Conservation (phyloP, 2,113 vertebrate species). For the Cariama cristata region DNA sequence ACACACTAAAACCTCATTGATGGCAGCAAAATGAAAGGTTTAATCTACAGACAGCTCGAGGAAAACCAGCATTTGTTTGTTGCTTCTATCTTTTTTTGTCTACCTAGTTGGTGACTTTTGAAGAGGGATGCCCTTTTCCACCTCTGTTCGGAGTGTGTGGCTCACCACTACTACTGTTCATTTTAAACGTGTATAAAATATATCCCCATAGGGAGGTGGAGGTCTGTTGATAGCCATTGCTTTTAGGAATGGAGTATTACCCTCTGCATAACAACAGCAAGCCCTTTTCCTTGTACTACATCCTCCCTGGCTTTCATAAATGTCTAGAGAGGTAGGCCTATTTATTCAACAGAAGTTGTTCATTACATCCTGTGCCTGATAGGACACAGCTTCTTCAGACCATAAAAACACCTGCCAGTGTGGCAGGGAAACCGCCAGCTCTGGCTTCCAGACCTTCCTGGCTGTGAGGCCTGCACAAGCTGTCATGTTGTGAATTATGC, state of each 20-base stretch:
- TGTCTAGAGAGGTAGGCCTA: background rate
- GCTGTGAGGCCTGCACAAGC: background rate
- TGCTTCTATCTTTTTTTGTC: background rate
- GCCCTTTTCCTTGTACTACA: background rate
- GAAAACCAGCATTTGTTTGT: background rate
- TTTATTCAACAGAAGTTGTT: background rate
- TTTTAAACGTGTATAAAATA: background rate
- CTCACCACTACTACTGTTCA: background rate
- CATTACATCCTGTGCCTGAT: background rate
- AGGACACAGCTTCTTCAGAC: background rate
- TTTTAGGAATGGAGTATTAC: background rate
- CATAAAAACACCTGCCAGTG: background rate
- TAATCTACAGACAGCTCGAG: background rate
- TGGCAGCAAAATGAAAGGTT: background rate
- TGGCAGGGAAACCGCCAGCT: fast-evolving
- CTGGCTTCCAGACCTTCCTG: background rate
- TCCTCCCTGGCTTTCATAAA: background rate
- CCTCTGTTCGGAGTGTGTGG: background rate
- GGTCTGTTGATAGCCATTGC: background rate
- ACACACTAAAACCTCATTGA: background rate
- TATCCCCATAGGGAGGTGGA: background rate
- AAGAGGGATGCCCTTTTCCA: background rate
- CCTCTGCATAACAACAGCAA: background rate
- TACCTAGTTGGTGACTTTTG: background rate
- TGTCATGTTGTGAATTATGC: background rate